Evolutionary conservation across 2,888 invertebrate species (phyloP), one percentile per base, ranked within the genome.

Genomic region (Chloromyia formosa): DNA sequence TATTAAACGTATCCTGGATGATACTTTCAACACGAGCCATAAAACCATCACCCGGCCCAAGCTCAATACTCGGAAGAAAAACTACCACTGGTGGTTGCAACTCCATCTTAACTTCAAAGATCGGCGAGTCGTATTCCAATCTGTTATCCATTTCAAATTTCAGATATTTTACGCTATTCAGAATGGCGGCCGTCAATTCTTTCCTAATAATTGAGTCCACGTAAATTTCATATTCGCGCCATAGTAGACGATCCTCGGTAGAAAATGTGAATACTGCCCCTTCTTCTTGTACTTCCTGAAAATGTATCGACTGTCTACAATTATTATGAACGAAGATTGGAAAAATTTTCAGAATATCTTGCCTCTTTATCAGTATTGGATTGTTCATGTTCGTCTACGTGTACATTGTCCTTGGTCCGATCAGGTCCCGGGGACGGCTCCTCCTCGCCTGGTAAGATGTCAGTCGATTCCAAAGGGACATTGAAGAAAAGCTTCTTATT

Each of bases 31-130:
- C 86, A 27, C 91, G 88, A 72, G 87, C 87, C 58, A 90, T 89
- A 77, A 96, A 90, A 9, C 93, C 92, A 56, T 88, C 45, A 7
- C 75, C 77, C 0, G 80, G 80, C 1, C 42, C 69, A 0, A 75
- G 73, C 69, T 82, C 89, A 0, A 88, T 82, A 80, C 90, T 90
- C 0, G 95, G 95, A 23, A 89, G 86, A 82, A 92, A 95, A 66
- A 88, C 87, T 76, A 96, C 90, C 73, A 91, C 88, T 40, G 92
- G 92, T 78, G 91, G 91, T 78, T 89, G 89, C 2, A 96, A 86
- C 80, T 92, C 91, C 79, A 95, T 88, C 64, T 89, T 84, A 1
- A 95, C 88, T 85, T 94, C 92, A 84, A 95, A 91, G 53, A 96
- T 88, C 0, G 96, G 93, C 1, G 82, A 75, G 76, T 83, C 80